A percentile compares a stretch with the other conserved stretches of the same genome.
These are phyloP conservation scores for Drosophila rhopaloa DNA, from an alignment of 1,140 invertebrate species.

Conservation along the genomic window DNA sequence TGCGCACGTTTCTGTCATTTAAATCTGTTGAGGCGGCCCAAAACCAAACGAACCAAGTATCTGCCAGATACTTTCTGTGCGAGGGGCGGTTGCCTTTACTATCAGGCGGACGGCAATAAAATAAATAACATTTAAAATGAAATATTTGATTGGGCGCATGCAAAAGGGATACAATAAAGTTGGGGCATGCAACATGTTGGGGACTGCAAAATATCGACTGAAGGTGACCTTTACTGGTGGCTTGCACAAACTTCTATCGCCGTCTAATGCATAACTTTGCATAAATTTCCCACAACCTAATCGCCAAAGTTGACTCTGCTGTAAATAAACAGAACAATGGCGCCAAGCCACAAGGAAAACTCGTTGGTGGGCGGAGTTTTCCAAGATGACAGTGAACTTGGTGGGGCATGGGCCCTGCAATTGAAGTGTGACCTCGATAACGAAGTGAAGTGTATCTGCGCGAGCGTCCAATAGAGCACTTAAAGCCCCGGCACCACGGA, in stretches of 20 bases:
- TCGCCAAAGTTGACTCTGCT: slow-evolving; percentile 55
- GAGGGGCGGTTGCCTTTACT: slow-evolving; percentile 10
- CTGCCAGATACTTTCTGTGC: slow-evolving; percentile 50
- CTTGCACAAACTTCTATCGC: slow-evolving; percentile 29
- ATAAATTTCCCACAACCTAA: slow-evolving; percentile 60
- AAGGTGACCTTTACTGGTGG: slow-evolving; percentile 64
- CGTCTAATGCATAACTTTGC: slow-evolving; percentile 66
- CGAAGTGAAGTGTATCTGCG: slow-evolving; percentile 38
- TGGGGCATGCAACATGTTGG: slow-evolving; percentile 34
- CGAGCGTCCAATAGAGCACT: slow-evolving; percentile 73
- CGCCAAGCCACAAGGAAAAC: slow-evolving; percentile 28
- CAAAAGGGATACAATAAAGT: slow-evolving; percentile 18
- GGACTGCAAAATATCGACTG: neutral
- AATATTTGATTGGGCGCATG: slow-evolving; percentile 55
- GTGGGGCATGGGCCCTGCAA: slow-evolving; percentile 38
- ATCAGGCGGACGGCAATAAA: slow-evolving; percentile 35
- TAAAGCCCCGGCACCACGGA: slow-evolving; percentile 68
- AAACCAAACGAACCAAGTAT: slow-evolving; percentile 58
- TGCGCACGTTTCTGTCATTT: slow-evolving; percentile 80
- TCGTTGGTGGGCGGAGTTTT: slow-evolving; percentile 15
- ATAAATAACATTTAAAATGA: slow-evolving; percentile 58
- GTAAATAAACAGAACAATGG: slow-evolving; percentile 66
- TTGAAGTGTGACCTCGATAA: slow-evolving; percentile 71
- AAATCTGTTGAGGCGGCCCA: slow-evolving; percentile 72
- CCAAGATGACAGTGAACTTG: slow-evolving; percentile 66